Conservation (phyloP, 2,888 invertebrate genomes). For the Deilephila porcellus region DNA sequence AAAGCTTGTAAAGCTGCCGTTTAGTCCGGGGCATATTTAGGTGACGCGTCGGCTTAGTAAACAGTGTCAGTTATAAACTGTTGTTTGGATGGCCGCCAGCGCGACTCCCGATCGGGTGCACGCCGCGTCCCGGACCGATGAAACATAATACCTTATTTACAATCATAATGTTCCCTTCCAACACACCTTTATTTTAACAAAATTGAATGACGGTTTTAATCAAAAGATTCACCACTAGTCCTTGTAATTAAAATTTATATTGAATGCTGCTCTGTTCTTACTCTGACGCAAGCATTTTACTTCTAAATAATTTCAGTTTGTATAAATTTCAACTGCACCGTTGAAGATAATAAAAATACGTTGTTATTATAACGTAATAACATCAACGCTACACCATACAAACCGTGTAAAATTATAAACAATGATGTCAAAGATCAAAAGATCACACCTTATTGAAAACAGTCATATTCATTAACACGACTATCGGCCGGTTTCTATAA, state of each 20-base stretch:
- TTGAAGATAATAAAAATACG: too few relatives aligned
- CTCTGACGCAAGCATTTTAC: too few relatives aligned
- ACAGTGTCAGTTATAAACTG: constrained; percentile 66
- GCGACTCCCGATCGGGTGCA: constrained; percentile 46
- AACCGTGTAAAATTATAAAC: constrained; percentile 1
- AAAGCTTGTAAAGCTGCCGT: constrained; percentile 50
- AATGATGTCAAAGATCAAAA: constrained; percentile 2
- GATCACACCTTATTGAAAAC: background rate
- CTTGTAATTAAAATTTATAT: too few relatives aligned
- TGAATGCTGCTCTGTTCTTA: too few relatives aligned
- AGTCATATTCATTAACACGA: background rate
- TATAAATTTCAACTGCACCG: too few relatives aligned
- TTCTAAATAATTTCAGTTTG: too few relatives aligned
- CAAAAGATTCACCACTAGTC: too few relatives aligned
- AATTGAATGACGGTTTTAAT: too few relatives aligned
- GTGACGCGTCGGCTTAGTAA: constrained; percentile 57
- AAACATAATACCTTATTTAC: constrained; percentile 41
- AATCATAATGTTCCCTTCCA: constrained; percentile 23
- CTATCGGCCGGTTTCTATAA: too few relatives aligned
- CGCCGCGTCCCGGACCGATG: constrained; percentile 48
- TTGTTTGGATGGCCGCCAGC: constrained; percentile 71
- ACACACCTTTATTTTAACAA: too few relatives aligned
- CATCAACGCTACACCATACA: background rate
- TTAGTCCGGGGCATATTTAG: constrained; percentile 56
- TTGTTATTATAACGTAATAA: background rate